Percentiles rank a stretch among this genome's conserved stretches.
phyloP scores from a whole-genome alignment of 2,888 invertebrate species.

The Pammene aurita region DNA sequence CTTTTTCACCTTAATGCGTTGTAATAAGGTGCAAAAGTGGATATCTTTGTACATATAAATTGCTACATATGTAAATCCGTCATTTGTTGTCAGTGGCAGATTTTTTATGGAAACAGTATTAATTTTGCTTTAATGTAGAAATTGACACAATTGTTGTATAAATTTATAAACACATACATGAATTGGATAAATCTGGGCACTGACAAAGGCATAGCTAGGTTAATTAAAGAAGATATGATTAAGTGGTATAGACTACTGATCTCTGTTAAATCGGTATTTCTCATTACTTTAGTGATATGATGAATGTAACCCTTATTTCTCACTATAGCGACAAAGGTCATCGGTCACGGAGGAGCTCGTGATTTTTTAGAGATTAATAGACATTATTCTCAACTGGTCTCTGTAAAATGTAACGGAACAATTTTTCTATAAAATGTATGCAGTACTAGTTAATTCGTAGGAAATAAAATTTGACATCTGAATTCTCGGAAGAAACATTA shows the following conservation, averaged over 20 bases:
- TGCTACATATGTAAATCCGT: no score
- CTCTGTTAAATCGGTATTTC: not conserved
- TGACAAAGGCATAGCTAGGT: slow-evolving; percentile 22
- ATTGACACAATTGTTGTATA: not conserved
- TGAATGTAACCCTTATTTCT: no score
- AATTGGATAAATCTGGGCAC: slow-evolving; percentile 24
- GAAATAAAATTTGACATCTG: slow-evolving; percentile 19
- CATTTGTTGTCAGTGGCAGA: no score
- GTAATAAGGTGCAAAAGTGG: no score
- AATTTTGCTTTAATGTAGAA: not conserved
- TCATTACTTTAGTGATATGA: no score
- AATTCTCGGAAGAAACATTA: slow-evolving; percentile 17
- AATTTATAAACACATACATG: not conserved
- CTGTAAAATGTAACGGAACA: not conserved
- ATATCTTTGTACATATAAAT: no score
- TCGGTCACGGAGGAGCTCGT: no score
- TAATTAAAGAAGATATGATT: not conserved
- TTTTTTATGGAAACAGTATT: no score
- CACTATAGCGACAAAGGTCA: no score
- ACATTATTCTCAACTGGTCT: not conserved
- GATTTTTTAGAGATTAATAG: not conserved
- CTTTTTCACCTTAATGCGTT: no score
- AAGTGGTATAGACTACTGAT: not conserved
- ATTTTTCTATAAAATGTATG: slow-evolving; percentile 3
- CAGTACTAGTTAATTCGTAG: slow-evolving; percentile 11